A percentile compares a stretch with the other conserved stretches of the same genome.
Evolutionary conservation across 2,888 invertebrate species (phyloP).

Genomic region (Cryptocephalus primarius): DNA sequence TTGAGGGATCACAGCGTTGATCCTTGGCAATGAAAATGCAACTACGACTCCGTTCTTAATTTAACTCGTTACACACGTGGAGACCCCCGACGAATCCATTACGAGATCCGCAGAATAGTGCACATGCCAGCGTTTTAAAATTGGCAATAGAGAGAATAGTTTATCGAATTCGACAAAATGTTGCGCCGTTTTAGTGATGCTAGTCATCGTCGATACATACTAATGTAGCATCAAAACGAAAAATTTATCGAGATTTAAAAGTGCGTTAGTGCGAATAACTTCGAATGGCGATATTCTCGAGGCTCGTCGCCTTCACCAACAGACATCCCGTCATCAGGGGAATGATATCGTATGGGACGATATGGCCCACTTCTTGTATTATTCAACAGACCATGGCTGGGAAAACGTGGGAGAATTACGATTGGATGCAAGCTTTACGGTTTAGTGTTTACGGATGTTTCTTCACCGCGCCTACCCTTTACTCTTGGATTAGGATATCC

Average conservation of each 20-base stretch:
- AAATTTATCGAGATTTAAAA: too few species aligned
- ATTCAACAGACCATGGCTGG: conserved; percentile 62
- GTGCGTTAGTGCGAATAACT: too few species aligned
- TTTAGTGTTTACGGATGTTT: conserved; percentile 72
- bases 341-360: conserved; percentile 58
- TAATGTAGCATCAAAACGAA: too few species aligned
- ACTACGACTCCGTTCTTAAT: too few species aligned
- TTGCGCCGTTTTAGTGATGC: conserved; percentile 1
- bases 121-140: neutral
- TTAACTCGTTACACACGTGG: too few species aligned
- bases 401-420: conserved; percentile 52
- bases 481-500: conserved; percentile 69
- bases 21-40: too few species aligned
- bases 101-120: neutral
- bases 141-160: conserved; percentile 4
- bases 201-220: too few species aligned
- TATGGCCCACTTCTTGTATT: conserved; percentile 64
- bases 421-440: conserved; percentile 57
- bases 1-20: too few species aligned
- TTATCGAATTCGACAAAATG: conserved; percentile 5
- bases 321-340: conserved; percentile 47
- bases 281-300: conserved; percentile 35
- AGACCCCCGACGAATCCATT: neutral
- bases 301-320: conserved; percentile 36
- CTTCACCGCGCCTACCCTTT: conserved; percentile 72